Evolutionary conservation across 2,888 invertebrate genomes (phyloP).

Genomic region (Phania funesta): DNA sequence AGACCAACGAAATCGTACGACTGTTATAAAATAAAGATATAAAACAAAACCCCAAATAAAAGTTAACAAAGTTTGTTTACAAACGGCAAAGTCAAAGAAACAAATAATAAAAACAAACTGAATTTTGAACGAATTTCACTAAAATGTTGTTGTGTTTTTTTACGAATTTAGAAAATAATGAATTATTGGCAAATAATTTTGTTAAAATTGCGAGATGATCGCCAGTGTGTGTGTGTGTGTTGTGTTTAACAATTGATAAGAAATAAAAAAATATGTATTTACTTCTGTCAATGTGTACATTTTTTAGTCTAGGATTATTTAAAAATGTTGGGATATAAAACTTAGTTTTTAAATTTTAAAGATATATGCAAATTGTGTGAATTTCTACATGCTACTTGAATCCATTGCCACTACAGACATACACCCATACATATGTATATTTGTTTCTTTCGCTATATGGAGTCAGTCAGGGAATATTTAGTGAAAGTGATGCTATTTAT

Average conservation of each 20-base stretch:
- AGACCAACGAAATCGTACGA: background rate
- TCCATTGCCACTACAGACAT: no score
- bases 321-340: background rate
- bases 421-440: no score
- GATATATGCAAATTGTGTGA: no score
- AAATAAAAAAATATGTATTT: conserved; percentile 28
- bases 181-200: conserved; percentile 2
- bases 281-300: no score
- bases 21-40: background rate
- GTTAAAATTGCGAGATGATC: no score
- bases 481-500: no score
- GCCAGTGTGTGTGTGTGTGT: background rate
- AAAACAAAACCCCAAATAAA: background rate
- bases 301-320: background rate
- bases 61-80: background rate
- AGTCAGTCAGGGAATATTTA: no score
- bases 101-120: background rate
- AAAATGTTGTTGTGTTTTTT: background rate
- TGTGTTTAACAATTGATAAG: conserved; percentile 35
- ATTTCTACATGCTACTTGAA: no score
- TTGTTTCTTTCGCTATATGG: no score
- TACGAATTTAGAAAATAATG: background rate
- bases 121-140: background rate
- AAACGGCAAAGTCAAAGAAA: background rate
- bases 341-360: background rate